phyloP scores from a whole-genome alignment of 2,113 vertebrate species.

The Tetraodon nigroviridis region DNA sequence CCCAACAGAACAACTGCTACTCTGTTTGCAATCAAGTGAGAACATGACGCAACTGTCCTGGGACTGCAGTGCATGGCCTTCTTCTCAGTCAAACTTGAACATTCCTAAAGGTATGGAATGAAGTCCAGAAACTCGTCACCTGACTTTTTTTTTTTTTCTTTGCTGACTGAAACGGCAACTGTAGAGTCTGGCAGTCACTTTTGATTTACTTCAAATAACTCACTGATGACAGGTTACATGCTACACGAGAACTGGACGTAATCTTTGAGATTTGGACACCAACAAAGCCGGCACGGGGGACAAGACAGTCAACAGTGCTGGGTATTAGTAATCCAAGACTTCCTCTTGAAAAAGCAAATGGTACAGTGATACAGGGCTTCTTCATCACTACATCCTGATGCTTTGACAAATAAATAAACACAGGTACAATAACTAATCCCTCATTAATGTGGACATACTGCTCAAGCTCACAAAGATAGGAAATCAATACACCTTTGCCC shows the following conservation, averaged over 20 bases:
- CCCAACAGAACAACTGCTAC: conserved; percentile 41
- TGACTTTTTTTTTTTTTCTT: neutral
- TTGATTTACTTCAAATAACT: too few species aligned
- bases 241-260: too few species aligned
- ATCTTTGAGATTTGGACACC: neutral
- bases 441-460: conserved; percentile 47
- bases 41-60: conserved; percentile 46
- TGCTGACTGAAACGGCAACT: conserved; percentile 16
- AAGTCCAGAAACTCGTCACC: conserved; percentile 37
- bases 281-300: conserved; percentile 3
- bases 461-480: conserved; percentile 31
- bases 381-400: conserved; percentile 24
- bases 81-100: conserved; percentile 17
- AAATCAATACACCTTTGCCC: conserved; percentile 57
- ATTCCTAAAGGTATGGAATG: conserved; percentile 34
- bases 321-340: neutral
- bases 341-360: neutral
- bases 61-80: conserved; percentile 32
- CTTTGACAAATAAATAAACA: conserved; percentile 47
- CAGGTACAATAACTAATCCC: conserved; percentile 49
- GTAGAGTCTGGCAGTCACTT: too few species aligned
- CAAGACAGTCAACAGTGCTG: too few species aligned
- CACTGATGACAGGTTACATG: neutral
- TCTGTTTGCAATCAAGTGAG: conserved; percentile 51
- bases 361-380: neutral